Evolutionary conservation across 2,888 invertebrate genomes (phyloP).

Genomic region (Tiphia femorata): DNA sequence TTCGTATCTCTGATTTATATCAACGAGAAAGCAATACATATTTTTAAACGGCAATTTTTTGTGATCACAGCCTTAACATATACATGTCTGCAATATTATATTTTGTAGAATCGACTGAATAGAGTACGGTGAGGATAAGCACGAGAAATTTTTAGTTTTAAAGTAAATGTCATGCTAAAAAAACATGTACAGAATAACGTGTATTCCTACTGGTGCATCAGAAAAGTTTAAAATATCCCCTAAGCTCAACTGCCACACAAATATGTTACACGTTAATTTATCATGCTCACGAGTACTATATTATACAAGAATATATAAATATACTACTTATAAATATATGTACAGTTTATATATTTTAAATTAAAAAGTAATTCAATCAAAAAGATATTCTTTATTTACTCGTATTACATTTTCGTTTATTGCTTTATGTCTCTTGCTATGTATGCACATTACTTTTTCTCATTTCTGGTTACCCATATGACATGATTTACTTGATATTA

Average conservation of each 20-base stretch:
- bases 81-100: background rate
- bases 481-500: too few species aligned
- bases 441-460: too few species aligned
- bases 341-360: conserved; percentile 70
- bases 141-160: conserved; percentile 1
- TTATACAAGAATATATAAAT: conserved; percentile 58
- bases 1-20: too few species aligned
- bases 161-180: too few species aligned
- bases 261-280: conserved; percentile 59
- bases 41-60: background rate
- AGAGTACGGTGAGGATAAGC: background rate
- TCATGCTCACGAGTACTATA: conserved; percentile 63
- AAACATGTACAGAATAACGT: background rate
- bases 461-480: too few species aligned
- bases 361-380: conserved; percentile 66
- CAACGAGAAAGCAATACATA: too few species aligned
- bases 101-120: background rate
- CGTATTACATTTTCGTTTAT: background rate
- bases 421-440: too few species aligned
- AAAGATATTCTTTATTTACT: background rate
- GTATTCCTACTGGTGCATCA: too few species aligned
- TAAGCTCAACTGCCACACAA: conserved; percentile 60
- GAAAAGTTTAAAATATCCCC: conserved; percentile 44
- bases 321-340: conserved; percentile 64
- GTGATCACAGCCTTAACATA: background rate